Evolutionary conservation across 2,888 invertebrate species (phyloP).

Genomic region (Dorcus hopei): DNA sequence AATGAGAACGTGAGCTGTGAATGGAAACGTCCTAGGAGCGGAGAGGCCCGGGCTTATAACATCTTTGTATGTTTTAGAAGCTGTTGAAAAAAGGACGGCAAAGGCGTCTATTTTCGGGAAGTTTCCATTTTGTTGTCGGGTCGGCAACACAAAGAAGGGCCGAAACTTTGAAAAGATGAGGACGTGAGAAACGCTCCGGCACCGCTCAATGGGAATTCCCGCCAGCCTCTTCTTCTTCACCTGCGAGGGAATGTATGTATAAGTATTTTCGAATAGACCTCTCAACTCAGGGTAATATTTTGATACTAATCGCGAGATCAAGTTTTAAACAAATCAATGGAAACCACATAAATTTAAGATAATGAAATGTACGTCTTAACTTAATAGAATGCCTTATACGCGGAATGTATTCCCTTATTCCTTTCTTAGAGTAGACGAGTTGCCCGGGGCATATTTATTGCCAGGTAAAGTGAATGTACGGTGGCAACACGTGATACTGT

Average conservation of each 20-base stretch:
- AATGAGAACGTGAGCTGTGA: constrained; percentile 1
- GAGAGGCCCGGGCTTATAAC: constrained; percentile 4
- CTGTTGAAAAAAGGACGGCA: constrained; percentile 1
- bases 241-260: too few relatives aligned
- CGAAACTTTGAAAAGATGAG: constrained; percentile 38
- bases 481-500: constrained; percentile 26
- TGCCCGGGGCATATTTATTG: constrained; percentile 23
- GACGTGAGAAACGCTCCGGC: constrained; percentile 38
- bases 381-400: too few relatives aligned
- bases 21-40: constrained; percentile 2
- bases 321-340: too few relatives aligned
- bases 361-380: too few relatives aligned
- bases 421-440: constrained; percentile 20
- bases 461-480: constrained; percentile 24
- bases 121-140: constrained; percentile 28
- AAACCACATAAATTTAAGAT: too few relatives aligned
- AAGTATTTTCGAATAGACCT: too few relatives aligned
- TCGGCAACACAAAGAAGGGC: constrained; percentile 31
- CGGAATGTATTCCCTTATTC: neutral
- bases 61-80: constrained; percentile 4
- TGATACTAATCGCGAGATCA: too few relatives aligned
- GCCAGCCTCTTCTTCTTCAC: constrained; percentile 18
- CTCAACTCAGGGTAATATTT: too few relatives aligned
- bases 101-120: constrained; percentile 28
- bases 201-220: constrained; percentile 33